Evolutionary conservation across 2,888 invertebrate species (phyloP), one percentile per base, ranked within the genome.

Genomic region (Rugalucina vietnamica): DNA sequence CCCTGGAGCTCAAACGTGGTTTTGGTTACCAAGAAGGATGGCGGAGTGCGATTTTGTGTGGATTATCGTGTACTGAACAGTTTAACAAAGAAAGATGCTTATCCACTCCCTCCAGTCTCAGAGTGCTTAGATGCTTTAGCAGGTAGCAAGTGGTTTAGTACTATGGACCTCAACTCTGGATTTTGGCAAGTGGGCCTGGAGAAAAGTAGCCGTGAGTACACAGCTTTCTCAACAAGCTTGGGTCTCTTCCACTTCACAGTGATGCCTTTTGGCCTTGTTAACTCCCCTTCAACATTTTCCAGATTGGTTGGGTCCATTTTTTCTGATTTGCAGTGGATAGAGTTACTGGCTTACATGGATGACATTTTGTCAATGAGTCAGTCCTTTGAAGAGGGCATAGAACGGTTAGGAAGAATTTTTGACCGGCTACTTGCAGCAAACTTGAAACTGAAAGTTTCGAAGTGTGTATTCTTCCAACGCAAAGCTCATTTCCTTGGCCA

Each of bases 1-100:
- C 76, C 87, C n/a, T 89, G 87, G 87, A 37, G 57, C n/a, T 74
- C 73, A 14, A 81, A 84, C 2, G 72, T 88, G n/a, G 88, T 88
- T 39, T 32, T 84, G 14, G 84, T 88, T 14, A 36, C 36, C 21
- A 88, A 87, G 70, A 87, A 81, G 69, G 76, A 88, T 74, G 36
- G 71, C 24, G 60, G 29, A 12, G 60, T 36, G 21, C 36, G 81
- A 70, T 76, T 81, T 76, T 81, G 69, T 34, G 65, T 74, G 0
- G 90, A 90, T 36, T 92, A 75, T 77, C 73, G 88, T n/a, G 18
- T 71, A 8, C 29, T 91, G 1, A 92, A 91, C 77, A 12, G 37
- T 5, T 34, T 86, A 1, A 89, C 90, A 21, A 81, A 71, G 10
- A 82, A 82, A 27, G 90, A 91, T 73, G 71, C 78, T 1, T 87